These are phyloP conservation scores for Anguilla anguilla DNA, from an alignment of 2,797 vertebrate species.

Conservation along the genomic window DNA sequence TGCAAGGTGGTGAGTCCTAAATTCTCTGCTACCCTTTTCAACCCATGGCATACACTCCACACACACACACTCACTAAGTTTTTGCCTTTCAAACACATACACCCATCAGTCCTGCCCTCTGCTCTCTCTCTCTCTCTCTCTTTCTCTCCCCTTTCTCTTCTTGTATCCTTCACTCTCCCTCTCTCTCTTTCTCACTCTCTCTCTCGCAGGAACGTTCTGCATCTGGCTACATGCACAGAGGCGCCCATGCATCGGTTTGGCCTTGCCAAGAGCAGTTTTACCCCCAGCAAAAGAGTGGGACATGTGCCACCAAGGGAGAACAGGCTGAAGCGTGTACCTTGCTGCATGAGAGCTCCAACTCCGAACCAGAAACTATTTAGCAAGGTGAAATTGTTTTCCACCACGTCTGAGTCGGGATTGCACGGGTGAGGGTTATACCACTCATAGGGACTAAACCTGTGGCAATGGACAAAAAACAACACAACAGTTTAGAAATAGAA, in stretches of 20 bases:
- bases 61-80: constrained; percentile 21
- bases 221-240: constrained; percentile 94
- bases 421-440: constrained; percentile 99
- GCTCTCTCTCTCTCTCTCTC: constrained; percentile 25
- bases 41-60: constrained; percentile 38
- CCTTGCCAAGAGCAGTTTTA: constrained; percentile 76
- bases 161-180: constrained; percentile 27
- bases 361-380: constrained; percentile 99
- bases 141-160: constrained; percentile 34
- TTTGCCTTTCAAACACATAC: constrained; percentile 30
- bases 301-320: constrained; percentile 80
- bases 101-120: constrained; percentile 6
- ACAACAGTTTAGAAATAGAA: constrained; percentile 66
- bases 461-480: constrained; percentile 86
- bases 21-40: constrained; percentile 37
- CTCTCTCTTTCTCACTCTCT: not conserved
- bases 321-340: constrained; percentile 99
- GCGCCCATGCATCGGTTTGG: constrained; percentile 89
- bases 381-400: constrained; percentile 99
- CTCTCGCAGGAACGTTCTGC: constrained; percentile 47
- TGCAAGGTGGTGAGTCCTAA: constrained; percentile 54
- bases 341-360: constrained; percentile 99
- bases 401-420: constrained; percentile 98
- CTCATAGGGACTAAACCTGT: constrained; percentile 99
- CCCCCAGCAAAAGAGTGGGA: constrained; percentile 99